These are phyloP conservation scores for Amphimedon queenslandica DNA, from an alignment of 37 sponge, comb jelly and placozoan species.

Conservation along the genomic window DNA sequence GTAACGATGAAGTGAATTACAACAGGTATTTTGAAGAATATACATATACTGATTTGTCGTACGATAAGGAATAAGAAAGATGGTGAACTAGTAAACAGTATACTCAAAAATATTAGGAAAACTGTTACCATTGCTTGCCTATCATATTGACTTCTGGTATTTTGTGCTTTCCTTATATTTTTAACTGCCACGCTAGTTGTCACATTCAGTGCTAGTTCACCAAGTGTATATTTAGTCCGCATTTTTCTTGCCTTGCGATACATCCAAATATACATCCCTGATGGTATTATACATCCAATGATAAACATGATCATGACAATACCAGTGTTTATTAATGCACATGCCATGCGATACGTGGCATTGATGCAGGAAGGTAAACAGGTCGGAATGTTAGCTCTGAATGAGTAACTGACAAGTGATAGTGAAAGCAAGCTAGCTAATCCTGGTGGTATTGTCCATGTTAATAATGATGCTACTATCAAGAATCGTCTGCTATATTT, in stretches of 20 bases:
- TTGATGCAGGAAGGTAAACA: neutral
- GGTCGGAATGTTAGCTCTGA: neutral
- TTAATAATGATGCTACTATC: neutral
- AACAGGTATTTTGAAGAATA: constrained; percentile 19
- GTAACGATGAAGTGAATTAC: constrained; percentile 6
- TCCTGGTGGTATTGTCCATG: neutral
- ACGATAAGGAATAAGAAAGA: neutral
- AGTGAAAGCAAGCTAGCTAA: neutral
- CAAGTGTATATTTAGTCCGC: neutral
- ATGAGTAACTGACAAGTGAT: neutral
- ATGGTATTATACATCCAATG: neutral
- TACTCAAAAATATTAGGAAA: constrained; percentile 10
- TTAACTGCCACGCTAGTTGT: neutral
- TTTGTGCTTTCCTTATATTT: neutral
- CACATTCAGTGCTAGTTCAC: neutral
- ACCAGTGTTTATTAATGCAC: neutral
- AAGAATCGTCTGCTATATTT: neutral
- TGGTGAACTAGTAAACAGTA: constrained; percentile 15
- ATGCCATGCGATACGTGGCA: neutral
- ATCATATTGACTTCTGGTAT: neutral
- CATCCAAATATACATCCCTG: neutral
- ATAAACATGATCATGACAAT: neutral
- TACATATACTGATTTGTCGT: neutral
- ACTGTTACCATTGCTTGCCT: constrained; percentile 20
- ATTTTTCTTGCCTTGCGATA: neutral